Base-by-base conservation (phyloP, 2,888 invertebrate species). In the Trachelus iudaicus region DNA sequence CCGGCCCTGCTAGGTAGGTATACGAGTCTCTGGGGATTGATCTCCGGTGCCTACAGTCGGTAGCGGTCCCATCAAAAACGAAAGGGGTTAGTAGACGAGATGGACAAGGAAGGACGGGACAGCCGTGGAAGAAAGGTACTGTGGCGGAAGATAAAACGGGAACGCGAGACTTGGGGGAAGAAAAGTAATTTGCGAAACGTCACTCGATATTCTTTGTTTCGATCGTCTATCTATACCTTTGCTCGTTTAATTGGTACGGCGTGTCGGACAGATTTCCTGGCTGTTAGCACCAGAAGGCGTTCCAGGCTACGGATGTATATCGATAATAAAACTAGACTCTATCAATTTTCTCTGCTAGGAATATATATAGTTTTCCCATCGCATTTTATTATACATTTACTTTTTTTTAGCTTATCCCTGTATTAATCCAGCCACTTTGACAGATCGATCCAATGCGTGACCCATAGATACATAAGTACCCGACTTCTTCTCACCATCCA, bases 161-260 rank as follows among this genome's bases (percentile, higher is more conserved):
- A 69, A 69, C 15, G 13, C 15, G 75, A 75, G 75, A 73, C 35
- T 40, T 77, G 30, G 69, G 37, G 40, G 76, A 74, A 80, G 82
- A 84, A 84, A 85, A 87, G 85, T 86, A 87, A 87, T 87, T 85
- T 85, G 85, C 84, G 83, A 85, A 83, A 85, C 83, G 85, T 84
- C 85, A 83, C 81, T 82, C 78, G 82, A 81, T 56, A 56, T 82
- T 81, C 83, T 83, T 85, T 85, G 83, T 84, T 83, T 84, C 84
- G 84, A 83, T 82, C 81, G 79, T 84, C 76, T 71, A 73, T 76
- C 78, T 73, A 31, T 73, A 75, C 75, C 69, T 23, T 78, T 77
- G 73, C 79, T 82, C 77, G 79, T 81, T 81, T 82, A 81, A 81
- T 83, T 81, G 81, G 77, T 76, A 74, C 80, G 77, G 56, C 56